phyloP scores from a whole-genome alignment of 2,888 invertebrate genomes.

The Orchesella flavescens region DNA sequence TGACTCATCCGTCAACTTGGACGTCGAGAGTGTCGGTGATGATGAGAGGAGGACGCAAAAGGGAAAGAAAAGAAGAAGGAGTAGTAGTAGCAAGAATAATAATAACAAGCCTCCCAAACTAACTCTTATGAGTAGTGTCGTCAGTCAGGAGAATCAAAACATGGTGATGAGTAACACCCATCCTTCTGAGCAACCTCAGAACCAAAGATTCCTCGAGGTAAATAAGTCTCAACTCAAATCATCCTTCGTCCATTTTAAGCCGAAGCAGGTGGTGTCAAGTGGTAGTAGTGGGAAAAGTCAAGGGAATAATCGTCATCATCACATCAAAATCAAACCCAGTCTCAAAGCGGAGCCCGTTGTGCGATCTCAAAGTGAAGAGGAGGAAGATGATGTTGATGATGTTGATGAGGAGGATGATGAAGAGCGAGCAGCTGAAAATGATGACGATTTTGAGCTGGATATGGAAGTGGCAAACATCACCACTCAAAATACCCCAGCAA shows the following conservation, averaged over 20 bases:
- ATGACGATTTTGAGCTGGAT: conserved; percentile 36
- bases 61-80: not conserved
- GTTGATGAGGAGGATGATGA: conserved; percentile 51
- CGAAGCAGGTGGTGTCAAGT: conserved; percentile 19
- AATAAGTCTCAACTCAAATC: conserved; percentile 57
- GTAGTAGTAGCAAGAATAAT: not conserved
- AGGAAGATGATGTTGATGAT: conserved; percentile 58
- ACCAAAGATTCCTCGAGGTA: conserved; percentile 31
- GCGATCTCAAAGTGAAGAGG: conserved; percentile 38
- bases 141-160: not conserved
- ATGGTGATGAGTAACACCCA: not conserved
- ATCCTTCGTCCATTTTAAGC: conserved; percentile 65
- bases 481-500: conserved; percentile 20
- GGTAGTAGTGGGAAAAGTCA: conserved; percentile 6
- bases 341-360: conserved; percentile 70
- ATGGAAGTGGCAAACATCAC: conserved; percentile 59
- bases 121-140: not conserved
- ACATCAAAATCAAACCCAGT: conserved; percentile 67
- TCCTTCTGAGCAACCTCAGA: not conserved
- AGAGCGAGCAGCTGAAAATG: conserved; percentile 15
- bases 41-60: not conserved
- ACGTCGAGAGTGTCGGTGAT: not conserved
- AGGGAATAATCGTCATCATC: not conserved
- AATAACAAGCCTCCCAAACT: conserved; percentile 34
- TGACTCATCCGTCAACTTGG: not conserved